Evolutionary conservation across 2,888 invertebrate genomes (phyloP), one percentile per base, ranked within the genome.

Genomic region (Tetragnatha montana): DNA sequence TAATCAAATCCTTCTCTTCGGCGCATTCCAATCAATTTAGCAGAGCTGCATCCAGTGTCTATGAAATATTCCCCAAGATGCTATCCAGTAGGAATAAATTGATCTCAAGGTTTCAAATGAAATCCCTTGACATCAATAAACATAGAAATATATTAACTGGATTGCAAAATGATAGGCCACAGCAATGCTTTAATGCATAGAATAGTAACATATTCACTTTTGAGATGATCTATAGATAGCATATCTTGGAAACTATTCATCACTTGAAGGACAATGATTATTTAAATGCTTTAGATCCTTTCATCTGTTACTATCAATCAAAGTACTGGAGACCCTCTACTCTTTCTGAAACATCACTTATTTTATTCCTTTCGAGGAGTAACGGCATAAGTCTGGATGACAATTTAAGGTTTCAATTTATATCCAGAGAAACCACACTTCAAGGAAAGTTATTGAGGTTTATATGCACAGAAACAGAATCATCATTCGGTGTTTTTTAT

Each of bases 261-360:
- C 85, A 79, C n/a, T 19, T 22, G 70, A 79, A 79, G 71, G 79
- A 79, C 85, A 71, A 79, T 79, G 85, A 78, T 73, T 79, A 85
- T 85, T 85, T 85, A 85, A 85, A 79, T 79, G 79, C 69, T 76
- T 84, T 76, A 68, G 68, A 79, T 68, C 85, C 85, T 51, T 85
- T 79, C 85, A 78, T 85, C 71, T 85, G 12, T 50, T 51, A 73
- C 85, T 79, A 85, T 85, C 85, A 79, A 85, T 85, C 85, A 85
- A 85, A 78, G 70, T 85, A 51, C n/a, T 35, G 50, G 79, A 79
- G 50, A 51, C 50, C 50, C 76, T 17, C 71, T 79, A 50, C n/a
- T 71, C 78, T 78, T 85, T 71, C 35, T 79, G 22, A 50, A 4
- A 19, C 74, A 83, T 76, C 76, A 84, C 22, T 71, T 51, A 71